A percentile compares a stretch with the other conserved stretches of the same genome.
phyloP scores from a whole-genome alignment of 2,888 invertebrate species.

The Plutella xylostella region DNA sequence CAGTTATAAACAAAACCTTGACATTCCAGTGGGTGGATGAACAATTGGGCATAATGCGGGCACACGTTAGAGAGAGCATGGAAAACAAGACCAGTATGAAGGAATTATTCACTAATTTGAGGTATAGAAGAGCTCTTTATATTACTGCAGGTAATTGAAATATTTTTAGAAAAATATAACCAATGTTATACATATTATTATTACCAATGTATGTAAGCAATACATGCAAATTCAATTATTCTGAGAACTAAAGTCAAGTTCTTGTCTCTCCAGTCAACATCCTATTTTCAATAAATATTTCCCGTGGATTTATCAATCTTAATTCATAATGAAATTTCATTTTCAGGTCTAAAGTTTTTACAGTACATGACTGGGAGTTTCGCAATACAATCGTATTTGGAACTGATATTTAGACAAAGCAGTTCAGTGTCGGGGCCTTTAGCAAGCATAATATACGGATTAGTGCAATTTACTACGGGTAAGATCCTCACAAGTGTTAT shows the following conservation, averaged over 20 bases:
- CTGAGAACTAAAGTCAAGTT: too few species aligned
- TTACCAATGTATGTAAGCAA: too few species aligned
- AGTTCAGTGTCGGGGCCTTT: conserved; percentile 62
- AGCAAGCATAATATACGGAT: conserved; percentile 70
- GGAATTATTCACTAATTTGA: conserved; percentile 60
- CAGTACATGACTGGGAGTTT: conserved; percentile 72
- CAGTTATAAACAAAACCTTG: too few species aligned
- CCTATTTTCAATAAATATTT: too few species aligned
- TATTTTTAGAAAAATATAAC: neutral
- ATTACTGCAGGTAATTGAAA: conserved; percentile 45
- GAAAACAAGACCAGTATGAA: conserved; percentile 58
- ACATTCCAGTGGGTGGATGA: conserved; percentile 46
- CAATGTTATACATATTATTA: neutral
- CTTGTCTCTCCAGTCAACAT: too few species aligned
- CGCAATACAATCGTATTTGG: conserved; percentile 72
- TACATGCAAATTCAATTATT: too few species aligned
- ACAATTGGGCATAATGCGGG: conserved; percentile 40
- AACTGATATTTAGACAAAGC: conserved; percentile 68
- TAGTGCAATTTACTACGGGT: conserved; percentile 70
- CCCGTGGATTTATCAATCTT: too few species aligned
- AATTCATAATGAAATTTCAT: too few species aligned
- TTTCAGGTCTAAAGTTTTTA: conserved; percentile 65
- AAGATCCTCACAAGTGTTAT: too few species aligned
- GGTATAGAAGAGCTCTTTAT: conserved; percentile 61
- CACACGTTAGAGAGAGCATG: conserved; percentile 61